phyloP scores from a whole-genome alignment of 2,113 vertebrate genomes.

The Cavia aperea region DNA sequence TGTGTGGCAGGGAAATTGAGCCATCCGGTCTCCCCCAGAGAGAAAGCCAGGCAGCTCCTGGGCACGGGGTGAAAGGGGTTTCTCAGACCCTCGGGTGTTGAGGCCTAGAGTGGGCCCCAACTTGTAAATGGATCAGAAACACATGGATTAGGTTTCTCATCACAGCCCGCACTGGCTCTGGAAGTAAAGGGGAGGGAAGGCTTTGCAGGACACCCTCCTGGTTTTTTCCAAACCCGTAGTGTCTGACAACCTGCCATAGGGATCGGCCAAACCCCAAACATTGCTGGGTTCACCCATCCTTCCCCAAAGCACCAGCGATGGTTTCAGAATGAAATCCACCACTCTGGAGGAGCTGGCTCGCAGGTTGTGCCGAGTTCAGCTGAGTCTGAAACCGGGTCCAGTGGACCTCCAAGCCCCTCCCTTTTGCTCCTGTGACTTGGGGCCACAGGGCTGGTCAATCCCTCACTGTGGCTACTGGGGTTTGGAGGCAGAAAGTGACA shows the following conservation, averaged over 20 bases:
- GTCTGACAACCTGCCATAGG: slow-evolving; percentile 42
- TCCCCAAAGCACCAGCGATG: slow-evolving; percentile 46
- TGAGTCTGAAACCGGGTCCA: neutral
- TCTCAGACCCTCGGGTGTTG: neutral
- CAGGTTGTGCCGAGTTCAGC: slow-evolving; percentile 34
- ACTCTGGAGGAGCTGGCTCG: neutral
- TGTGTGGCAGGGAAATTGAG: slow-evolving; percentile 4
- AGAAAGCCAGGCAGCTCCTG: neutral
- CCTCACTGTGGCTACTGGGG: neutral
- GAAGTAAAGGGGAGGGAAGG: slow-evolving; percentile 40
- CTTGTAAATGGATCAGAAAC: slow-evolving; percentile 56
- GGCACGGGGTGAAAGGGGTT: neutral
- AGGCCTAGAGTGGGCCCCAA: neutral
- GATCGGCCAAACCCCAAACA: slow-evolving; percentile 53
- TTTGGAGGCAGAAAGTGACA: neutral
- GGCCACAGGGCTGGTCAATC: neutral
- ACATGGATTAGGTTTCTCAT: slow-evolving; percentile 42
- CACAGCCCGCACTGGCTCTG: slow-evolving; percentile 37
- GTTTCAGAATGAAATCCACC: slow-evolving; percentile 59
- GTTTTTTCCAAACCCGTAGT: slow-evolving; percentile 21
- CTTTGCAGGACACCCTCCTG: slow-evolving; percentile 1
- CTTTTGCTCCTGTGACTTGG: neutral
- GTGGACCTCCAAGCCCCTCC: fast-evolving
- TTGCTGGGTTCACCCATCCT: slow-evolving; percentile 2
- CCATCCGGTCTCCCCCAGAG: neutral